phyloP scores from a whole-genome alignment of 2,888 invertebrate genomes.

The Drosophila demipolita region DNA sequence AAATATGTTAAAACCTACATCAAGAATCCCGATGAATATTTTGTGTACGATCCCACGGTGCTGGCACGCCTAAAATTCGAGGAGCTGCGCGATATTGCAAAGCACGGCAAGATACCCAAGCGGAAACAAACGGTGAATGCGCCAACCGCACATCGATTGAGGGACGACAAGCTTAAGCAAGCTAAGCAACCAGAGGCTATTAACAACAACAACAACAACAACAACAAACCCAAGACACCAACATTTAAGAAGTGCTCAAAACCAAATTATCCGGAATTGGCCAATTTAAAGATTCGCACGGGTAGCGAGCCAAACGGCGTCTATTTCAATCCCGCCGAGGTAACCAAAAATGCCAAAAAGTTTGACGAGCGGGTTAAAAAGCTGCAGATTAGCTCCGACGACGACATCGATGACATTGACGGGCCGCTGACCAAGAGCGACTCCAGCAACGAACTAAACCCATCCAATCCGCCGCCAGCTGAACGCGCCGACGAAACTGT shows the following conservation, averaged over 20 bases:
- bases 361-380: conserved; percentile 84
- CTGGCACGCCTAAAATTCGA: conserved; percentile 82
- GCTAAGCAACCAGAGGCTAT: conserved; percentile 39
- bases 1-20: conserved; percentile 85
- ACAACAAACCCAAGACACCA: conserved; percentile 51
- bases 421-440: conserved; percentile 83
- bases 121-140: conserved; percentile 58
- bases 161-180: conserved; percentile 19
- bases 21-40: conserved; percentile 85
- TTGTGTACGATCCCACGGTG: conserved; percentile 84
- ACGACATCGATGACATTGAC: conserved; percentile 84
- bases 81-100: conserved; percentile 75
- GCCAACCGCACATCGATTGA: conserved; percentile 13
- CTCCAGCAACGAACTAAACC: conserved; percentile 82
- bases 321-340: conserved; percentile 84
- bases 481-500: background rate
- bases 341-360: conserved; percentile 84
- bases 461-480: background rate
- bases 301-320: conserved; percentile 80
- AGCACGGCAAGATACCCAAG: conserved; percentile 61
- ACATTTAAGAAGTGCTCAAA: conserved; percentile 83
- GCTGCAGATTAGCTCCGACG: conserved; percentile 83
- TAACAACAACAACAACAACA: conserved; percentile 40
- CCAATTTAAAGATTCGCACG: conserved; percentile 83
- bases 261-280: conserved; percentile 84